phyloP scores from a whole-genome alignment of 2,797 vertebrate species.

The Hypotaenidia philippensis region DNA sequence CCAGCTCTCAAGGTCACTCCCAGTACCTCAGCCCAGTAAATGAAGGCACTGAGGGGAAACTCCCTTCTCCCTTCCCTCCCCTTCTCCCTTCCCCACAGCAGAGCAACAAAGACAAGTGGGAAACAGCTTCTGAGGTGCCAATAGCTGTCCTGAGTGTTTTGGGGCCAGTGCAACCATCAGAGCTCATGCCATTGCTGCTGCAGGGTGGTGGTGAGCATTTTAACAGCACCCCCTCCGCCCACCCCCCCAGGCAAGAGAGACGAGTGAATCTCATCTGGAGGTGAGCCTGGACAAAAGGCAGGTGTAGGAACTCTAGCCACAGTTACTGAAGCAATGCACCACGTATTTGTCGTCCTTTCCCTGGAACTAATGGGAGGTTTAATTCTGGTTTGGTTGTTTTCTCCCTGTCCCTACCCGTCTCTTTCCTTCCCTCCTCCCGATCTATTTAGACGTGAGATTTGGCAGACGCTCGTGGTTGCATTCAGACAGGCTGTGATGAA shows the following conservation, averaged over 20 bases:
- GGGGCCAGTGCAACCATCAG: neutral
- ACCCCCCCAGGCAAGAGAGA: accelerated
- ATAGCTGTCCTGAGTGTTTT: accelerated
- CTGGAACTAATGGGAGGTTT: neutral
- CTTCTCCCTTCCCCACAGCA: accelerated
- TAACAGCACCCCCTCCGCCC: too few species aligned
- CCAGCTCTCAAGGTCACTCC: accelerated
- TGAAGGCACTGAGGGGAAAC: neutral
- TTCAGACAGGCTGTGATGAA: neutral
- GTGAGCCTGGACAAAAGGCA: neutral
- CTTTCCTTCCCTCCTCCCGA: neutral
- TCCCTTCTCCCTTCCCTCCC: too few species aligned
- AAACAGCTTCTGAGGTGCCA: neutral
- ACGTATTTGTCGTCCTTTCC: neutral
- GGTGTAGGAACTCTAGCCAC: accelerated
- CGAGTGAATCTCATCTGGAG: neutral
- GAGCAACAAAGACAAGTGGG: accelerated
- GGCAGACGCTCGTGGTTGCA: neutral
- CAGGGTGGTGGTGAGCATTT: accelerated
- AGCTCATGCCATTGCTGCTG: neutral
- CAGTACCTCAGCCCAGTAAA: neutral
- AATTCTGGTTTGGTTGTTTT: neutral
- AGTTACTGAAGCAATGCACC: neutral
- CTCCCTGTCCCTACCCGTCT: neutral
- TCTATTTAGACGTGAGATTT: neutral